phyloP scores from a whole-genome alignment of 2,113 vertebrate species.

The Brachypodius melanocephalos region DNA sequence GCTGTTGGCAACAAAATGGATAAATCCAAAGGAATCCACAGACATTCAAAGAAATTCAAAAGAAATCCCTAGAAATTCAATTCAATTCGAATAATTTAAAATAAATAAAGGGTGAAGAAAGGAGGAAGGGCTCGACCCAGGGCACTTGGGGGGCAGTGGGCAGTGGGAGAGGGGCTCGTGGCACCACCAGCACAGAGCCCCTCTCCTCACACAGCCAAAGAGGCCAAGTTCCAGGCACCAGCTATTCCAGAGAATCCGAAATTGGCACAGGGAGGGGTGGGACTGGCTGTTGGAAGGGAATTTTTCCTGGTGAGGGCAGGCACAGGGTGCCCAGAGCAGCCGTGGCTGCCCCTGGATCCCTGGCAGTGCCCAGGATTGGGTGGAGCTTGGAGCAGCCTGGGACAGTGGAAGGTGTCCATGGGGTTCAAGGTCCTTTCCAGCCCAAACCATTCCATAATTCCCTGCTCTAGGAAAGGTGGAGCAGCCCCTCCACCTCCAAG shows the following conservation, averaged over 20 bases:
- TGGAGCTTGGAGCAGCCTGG: not conserved
- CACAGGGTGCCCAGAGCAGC: not conserved
- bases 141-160: not conserved
- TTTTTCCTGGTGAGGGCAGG: not conserved
- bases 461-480: not conserved
- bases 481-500: not conserved
- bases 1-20: not conserved
- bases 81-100: not conserved
- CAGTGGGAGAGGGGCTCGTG: not conserved
- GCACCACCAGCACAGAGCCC: not conserved
- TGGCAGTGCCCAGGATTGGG: not conserved
- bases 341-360: not conserved
- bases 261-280: not conserved
- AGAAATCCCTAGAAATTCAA: not conserved
- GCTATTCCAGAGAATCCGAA: fast-evolving
- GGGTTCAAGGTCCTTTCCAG: not conserved
- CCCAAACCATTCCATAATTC: not conserved
- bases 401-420: fast-evolving
- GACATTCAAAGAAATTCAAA: not conserved
- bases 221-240: not conserved
- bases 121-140: not conserved
- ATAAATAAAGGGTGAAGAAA: not conserved
- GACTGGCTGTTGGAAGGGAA: not conserved
- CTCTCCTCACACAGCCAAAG: not conserved
- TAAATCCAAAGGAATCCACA: not conserved